Conservation (phyloP, 2,888 invertebrate species). For the Zygothrica quintamaculata region DNA sequence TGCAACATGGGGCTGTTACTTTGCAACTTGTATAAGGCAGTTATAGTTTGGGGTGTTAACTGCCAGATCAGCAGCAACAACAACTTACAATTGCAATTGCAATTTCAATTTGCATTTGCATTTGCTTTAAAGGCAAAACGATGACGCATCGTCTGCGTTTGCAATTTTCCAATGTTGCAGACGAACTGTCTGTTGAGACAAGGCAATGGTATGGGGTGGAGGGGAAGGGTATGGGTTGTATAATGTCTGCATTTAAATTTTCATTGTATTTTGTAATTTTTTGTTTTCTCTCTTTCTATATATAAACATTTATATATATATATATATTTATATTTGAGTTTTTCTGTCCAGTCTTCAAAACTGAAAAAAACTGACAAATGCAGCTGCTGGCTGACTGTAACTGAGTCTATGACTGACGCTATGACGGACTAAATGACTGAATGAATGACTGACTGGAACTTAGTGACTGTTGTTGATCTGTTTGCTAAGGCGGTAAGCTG, state of each 20-base stretch:
- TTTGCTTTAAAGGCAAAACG: constrained; percentile 54
- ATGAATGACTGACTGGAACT: not conserved
- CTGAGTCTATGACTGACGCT: no score
- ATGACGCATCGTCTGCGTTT: constrained; percentile 76
- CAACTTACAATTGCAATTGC: constrained; percentile 30
- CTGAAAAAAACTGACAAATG: constrained; percentile 50
- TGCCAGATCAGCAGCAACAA: constrained; percentile 69
- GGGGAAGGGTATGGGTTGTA: constrained; percentile 1
- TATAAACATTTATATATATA: no score
- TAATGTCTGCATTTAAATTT: constrained; percentile 29
- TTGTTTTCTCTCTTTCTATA: constrained; percentile 7
- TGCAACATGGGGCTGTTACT: constrained; percentile 2
- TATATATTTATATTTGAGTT: constrained; percentile 7
- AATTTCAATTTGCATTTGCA: constrained; percentile 50
- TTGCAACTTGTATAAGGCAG: constrained; percentile 3
- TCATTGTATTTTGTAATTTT: constrained; percentile 25
- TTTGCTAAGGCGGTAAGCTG: not conserved
- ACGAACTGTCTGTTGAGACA: constrained; percentile 59
- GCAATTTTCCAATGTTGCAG: constrained; percentile 58
- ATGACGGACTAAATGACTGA: no score
- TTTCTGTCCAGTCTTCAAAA: constrained; percentile 45
- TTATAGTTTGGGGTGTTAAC: constrained; percentile 53
- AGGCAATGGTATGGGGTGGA: not conserved
- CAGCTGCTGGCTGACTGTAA: constrained; percentile 35
- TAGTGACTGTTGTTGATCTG: constrained; percentile 18